Percentiles rank a stretch among this genome's conserved stretches.
These are phyloP conservation scores for Cerceris rybyensis DNA, from an alignment of 2,888 invertebrate genomes.

Conservation along the genomic window DNA sequence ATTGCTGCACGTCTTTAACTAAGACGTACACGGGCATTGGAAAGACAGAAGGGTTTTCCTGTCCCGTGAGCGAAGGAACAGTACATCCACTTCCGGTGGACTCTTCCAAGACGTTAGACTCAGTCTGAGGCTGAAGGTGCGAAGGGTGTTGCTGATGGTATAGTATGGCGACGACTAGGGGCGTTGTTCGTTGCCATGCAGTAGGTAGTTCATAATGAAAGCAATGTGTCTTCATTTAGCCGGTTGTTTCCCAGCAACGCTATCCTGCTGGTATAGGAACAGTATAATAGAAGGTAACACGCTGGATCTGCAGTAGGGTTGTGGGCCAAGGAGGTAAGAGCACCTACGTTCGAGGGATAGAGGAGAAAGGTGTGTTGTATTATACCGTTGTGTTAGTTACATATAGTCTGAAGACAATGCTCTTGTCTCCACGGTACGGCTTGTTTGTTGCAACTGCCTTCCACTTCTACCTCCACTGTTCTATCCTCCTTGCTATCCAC, in stretches of 20 bases:
- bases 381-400: slow-evolving; percentile 56
- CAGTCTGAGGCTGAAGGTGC: slow-evolving; percentile 12
- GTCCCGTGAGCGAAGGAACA: neutral
- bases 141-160: slow-evolving; percentile 13
- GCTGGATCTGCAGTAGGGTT: slow-evolving; percentile 49
- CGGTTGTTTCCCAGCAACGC: slow-evolving; percentile 75
- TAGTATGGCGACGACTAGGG: neutral
- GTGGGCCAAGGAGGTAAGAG: slow-evolving; percentile 46
- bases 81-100: neutral
- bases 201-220: slow-evolving; percentile 77
- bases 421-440: slow-evolving; percentile 68
- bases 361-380: slow-evolving; percentile 49
- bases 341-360: slow-evolving; percentile 15
- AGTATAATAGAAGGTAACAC: slow-evolving; percentile 72
- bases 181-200: slow-evolving; percentile 7
- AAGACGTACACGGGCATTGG: slow-evolving; percentile 6
- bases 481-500: neutral
- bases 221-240: slow-evolving; percentile 80
- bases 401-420: slow-evolving; percentile 64
- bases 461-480: slow-evolving; percentile 2
- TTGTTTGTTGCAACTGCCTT: slow-evolving; percentile 68
- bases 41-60: neutral
- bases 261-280: slow-evolving; percentile 60
- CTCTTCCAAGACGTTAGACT: neutral
- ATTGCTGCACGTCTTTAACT: slow-evolving; percentile 9